Conservation (phyloP, 2,888 invertebrate species). For the Drosophila cognata region DNA sequence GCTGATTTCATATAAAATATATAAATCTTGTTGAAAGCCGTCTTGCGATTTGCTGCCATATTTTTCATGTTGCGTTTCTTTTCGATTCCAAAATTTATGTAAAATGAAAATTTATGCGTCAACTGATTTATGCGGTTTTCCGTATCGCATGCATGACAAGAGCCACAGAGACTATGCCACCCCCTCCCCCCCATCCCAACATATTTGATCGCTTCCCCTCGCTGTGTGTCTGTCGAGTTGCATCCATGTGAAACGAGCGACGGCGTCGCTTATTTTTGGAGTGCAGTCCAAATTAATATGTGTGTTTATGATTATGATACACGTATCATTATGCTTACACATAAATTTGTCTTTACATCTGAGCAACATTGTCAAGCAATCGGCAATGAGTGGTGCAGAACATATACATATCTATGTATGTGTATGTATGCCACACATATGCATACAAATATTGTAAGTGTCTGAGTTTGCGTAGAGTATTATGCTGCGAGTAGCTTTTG, state of each 20-base stretch:
- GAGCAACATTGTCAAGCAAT: slow-evolving; percentile 49
- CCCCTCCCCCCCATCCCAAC: not conserved
- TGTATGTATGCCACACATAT: not conserved
- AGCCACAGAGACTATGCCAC: slow-evolving; percentile 17
- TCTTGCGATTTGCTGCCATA: slow-evolving; percentile 77
- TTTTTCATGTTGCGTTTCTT: slow-evolving; percentile 67
- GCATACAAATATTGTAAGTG: not conserved
- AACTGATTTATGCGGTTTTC: slow-evolving; percentile 77
- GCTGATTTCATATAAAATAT: slow-evolving; percentile 56
- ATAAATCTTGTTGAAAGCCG: slow-evolving; percentile 65
- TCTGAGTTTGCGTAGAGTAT: not conserved
- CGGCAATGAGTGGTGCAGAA: slow-evolving; percentile 14
- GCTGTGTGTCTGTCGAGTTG: slow-evolving; percentile 49
- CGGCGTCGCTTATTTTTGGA: slow-evolving; percentile 74
- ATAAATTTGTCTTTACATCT: slow-evolving; percentile 53
- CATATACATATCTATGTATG: slow-evolving; percentile 8
- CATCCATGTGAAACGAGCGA: slow-evolving; percentile 74
- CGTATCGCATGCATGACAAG: slow-evolving; percentile 69
- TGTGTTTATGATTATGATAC: slow-evolving; percentile 79
- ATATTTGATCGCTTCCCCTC: slow-evolving; percentile 8
- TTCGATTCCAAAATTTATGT: slow-evolving; percentile 74
- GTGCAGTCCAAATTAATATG: slow-evolving; percentile 77
- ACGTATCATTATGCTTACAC: slow-evolving; percentile 62
- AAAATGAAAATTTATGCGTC: slow-evolving; percentile 81
- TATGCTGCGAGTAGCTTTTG: not conserved